phyloP scores from a whole-genome alignment of 2,113 vertebrate genomes.

The Brachyistius frenatus region DNA sequence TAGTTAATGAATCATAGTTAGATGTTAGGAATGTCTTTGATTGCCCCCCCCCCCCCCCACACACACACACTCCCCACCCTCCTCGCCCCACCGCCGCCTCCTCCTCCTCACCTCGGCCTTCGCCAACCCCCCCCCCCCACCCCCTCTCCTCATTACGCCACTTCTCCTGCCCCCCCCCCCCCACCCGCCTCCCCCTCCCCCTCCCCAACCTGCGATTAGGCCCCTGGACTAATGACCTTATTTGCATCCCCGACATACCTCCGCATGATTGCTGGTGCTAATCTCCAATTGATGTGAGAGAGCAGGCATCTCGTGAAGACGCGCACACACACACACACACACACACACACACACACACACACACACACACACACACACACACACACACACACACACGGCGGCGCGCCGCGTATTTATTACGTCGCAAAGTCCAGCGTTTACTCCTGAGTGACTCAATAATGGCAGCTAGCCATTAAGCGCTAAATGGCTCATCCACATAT shows the following conservation, averaged over 20 bases:
- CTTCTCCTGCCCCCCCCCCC: constrained; percentile 71
- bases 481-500: constrained; percentile 98
- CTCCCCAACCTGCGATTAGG: constrained; percentile 85
- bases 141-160: constrained; percentile 77
- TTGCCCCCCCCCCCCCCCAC: constrained; percentile 79
- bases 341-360: not conserved
- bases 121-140: constrained; percentile 51
- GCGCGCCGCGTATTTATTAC: constrained; percentile 63
- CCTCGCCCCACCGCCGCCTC: not conserved
- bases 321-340: too few relatives aligned
- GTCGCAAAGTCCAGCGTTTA: constrained; percentile 86
- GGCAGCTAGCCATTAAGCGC: constrained; percentile 96
- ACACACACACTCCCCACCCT: not conserved
- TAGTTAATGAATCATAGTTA: constrained; percentile 56
- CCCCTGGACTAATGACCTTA: constrained; percentile 93
- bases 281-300: constrained; percentile 71
- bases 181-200: constrained; percentile 80
- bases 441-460: constrained; percentile 94
- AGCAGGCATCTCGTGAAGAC: constrained; percentile 37
- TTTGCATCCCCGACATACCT: constrained; percentile 96
- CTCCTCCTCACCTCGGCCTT: constrained; percentile 87
- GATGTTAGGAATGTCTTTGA: constrained; percentile 85
- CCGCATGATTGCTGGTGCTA: constrained; percentile 89
- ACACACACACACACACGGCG: constrained; percentile 31
- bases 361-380: constrained; percentile 15